These are phyloP conservation scores for Zootoca vivipara DNA, from an alignment of 2,113 vertebrate genomes.

Conservation along the genomic window DNA sequence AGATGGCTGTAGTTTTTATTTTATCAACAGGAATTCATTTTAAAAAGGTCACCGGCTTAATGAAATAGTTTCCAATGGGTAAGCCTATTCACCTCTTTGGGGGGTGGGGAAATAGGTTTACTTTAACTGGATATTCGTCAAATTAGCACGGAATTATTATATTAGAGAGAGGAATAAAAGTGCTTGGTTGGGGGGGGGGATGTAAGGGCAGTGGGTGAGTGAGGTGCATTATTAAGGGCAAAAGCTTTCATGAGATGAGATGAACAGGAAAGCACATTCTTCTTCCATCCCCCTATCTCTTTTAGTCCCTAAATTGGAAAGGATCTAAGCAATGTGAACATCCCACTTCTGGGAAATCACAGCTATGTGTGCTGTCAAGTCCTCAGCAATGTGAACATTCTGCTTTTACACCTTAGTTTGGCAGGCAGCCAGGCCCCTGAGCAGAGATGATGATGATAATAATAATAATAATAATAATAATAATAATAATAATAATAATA, in stretches of 20 bases:
- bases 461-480: too few species aligned
- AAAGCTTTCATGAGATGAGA: neutral
- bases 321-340: neutral
- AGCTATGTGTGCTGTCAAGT: too few species aligned
- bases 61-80: slow-evolving; percentile 58
- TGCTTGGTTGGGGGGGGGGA: neutral
- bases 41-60: slow-evolving; percentile 66
- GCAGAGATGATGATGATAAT: neutral
- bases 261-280: neutral
- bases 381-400: neutral
- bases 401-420: neutral
- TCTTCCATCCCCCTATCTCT: neutral
- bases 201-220: neutral
- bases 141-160: slow-evolving; percentile 48
- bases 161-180: slow-evolving; percentile 38
- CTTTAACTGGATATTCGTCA: slow-evolving; percentile 57
- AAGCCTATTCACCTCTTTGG: slow-evolving; percentile 39
- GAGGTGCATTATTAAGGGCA: neutral
- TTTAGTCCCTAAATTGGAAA: neutral
- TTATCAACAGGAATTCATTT: slow-evolving; percentile 61
- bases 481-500: too few species aligned
- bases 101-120: slow-evolving; percentile 53
- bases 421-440: neutral
- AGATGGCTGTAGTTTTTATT: slow-evolving; percentile 50
- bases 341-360: neutral